These are phyloP conservation scores for Perizoma affinitatum DNA, from an alignment of 2,888 invertebrate genomes.

Conservation along the genomic window DNA sequence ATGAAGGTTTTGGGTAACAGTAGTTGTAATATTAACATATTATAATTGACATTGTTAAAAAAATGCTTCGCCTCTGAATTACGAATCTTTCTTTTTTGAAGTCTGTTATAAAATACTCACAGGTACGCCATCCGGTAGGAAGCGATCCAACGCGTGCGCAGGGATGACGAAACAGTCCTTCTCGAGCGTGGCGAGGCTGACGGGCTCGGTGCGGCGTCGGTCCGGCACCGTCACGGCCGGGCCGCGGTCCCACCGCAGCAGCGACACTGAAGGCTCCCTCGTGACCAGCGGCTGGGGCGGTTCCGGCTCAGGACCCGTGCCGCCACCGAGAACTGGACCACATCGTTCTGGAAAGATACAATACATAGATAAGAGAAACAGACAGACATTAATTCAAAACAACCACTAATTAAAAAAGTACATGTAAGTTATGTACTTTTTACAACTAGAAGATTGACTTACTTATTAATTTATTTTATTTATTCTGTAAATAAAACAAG, in stretches of 20 bases:
- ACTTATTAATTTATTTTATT: no score
- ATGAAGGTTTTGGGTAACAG: no score
- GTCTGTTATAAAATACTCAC: conserved; percentile 68
- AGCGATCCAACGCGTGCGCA: conserved; percentile 93
- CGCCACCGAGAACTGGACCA: conserved; percentile 87
- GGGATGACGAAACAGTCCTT: conserved; percentile 97
- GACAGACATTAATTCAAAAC: no score
- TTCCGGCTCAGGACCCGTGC: conserved; percentile 86
- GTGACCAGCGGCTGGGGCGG: conserved; percentile 89
- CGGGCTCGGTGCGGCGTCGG: conserved; percentile 85
- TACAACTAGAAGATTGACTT: no score
- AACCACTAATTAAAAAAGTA: no score
- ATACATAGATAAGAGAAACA: background rate
- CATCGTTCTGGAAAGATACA: conserved; percentile 86
- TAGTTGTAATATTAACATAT: no score
- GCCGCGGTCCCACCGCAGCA: conserved; percentile 76
- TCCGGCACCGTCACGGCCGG: conserved; percentile 68
- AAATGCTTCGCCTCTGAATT: no score
- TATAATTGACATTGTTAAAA: no score
- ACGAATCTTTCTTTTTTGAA: no score
- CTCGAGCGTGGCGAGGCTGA: conserved; percentile 92
- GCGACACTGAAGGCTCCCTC: conserved; percentile 87
- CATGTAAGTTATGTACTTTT: no score
- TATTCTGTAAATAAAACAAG: no score
- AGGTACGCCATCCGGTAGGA: conserved; percentile 95